Evolutionary conservation across 30 jellyfish, hydroid and myxozoan species (phyloP).

Genomic region (Hydractinia symbiolongicarpus): DNA sequence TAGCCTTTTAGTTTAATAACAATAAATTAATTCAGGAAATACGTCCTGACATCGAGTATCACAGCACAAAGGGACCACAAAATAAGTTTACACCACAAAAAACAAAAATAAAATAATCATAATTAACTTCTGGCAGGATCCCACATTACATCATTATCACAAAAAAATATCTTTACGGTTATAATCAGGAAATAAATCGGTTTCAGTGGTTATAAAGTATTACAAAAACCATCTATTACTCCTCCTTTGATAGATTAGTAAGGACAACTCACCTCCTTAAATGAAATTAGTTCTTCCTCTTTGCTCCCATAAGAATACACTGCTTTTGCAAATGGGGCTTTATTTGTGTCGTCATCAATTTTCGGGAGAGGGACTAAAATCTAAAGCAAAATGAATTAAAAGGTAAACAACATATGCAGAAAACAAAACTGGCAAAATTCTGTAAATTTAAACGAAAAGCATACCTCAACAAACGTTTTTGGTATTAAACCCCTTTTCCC

Average conservation of each 20-base stretch:
- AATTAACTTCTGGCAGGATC: no score
- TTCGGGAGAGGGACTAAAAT: slow-evolving; percentile 62
- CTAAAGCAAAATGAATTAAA: slow-evolving; percentile 22
- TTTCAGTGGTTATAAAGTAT: background rate
- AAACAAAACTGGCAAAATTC: background rate
- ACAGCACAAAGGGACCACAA: no score
- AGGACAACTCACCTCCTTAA: slow-evolving; percentile 47
- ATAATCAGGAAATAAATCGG: no score
- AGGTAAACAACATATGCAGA: background rate
- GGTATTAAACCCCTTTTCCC: slow-evolving; percentile 81
- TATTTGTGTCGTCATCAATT: slow-evolving; percentile 48
- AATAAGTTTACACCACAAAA: no score
- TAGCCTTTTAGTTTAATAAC: no score
- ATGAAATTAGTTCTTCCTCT: slow-evolving; percentile 50
- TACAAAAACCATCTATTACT: background rate
- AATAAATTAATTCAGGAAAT: no score
- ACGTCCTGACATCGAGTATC: no score
- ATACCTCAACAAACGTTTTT: slow-evolving; percentile 66
- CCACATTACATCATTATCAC: no score
- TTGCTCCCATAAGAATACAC: slow-evolving; percentile 50
- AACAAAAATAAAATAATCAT: no score
- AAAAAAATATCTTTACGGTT: no score
- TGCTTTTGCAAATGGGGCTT: slow-evolving; percentile 74
- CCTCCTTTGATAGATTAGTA: background rate
- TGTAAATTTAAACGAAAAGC: background rate